Evolutionary conservation across 2,888 invertebrate genomes (phyloP), one percentile per base, ranked within the genome.

Genomic region (Nebria brevicollis): DNA sequence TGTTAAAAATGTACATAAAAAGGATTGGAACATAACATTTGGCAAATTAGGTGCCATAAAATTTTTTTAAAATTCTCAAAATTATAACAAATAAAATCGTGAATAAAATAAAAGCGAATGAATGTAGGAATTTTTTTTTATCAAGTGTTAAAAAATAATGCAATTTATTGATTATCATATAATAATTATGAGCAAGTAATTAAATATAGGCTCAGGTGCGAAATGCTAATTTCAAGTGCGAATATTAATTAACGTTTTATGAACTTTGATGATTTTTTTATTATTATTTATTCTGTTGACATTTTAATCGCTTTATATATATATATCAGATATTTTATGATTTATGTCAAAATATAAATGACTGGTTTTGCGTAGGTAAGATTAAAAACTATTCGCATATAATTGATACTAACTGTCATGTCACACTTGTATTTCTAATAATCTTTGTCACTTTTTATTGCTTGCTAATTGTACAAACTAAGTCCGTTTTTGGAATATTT

Each of bases 181-280:
- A 78, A 78, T 78, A 73, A 72, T 73, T 73, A n/a, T 66, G n/a
- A 43, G 65, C 26, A 78, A 34, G 34, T 78, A 66, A 78, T 78
- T 78, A 77, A 77, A 77, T 64, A 65, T 64, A 66, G 65, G 64
- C 66, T 42, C 74, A 78, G 78, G 78, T 78, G 78, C 66, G 78
- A 78, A 78, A 66, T 78, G 78, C 73, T 78, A 78, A 78, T 78
- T 73, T 20, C 2, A 41, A 78, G 11, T 72, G 78, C 78, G 73
- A 65, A 66, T 73, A 74, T 78, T 78, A 78, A 78, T 78, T 78
- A 78, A 66, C n/a, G 72, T 66, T 78, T 78, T 74, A 78, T 78
- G 78, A 78, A 72, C 73, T 73, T 64, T 72, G 73, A 65, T 78
- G 34, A 66, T 66, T 66, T 13, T 66, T 65, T 78, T 78, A 66